Evolutionary conservation across 1,140 invertebrate species (phyloP).

Genomic region (Drosophila jambulina): DNA sequence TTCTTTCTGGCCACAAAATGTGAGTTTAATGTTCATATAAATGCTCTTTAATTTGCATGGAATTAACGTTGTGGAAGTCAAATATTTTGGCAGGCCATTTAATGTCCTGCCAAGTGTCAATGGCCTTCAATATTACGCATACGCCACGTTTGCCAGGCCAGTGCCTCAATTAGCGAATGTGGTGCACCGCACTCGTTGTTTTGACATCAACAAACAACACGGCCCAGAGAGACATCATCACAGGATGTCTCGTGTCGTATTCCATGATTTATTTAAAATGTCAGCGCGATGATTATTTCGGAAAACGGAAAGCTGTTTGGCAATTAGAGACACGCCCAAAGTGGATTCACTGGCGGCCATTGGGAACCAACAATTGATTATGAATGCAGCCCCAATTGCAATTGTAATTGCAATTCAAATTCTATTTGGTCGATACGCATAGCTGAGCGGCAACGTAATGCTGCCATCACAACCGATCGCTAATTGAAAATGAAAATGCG

Average conservation of each 20-base stretch:
- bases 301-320: constrained; percentile 53
- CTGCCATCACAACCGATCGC: constrained; percentile 36
- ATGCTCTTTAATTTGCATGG: not conserved
- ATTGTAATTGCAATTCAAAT: constrained; percentile 36
- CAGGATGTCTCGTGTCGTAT: not conserved
- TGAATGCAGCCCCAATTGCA: constrained; percentile 41
- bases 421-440: constrained; percentile 33
- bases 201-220: constrained; percentile 51
- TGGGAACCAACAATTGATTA: constrained; percentile 30
- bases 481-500: constrained; percentile 46
- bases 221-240: not conserved
- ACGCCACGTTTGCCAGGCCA: constrained; percentile 30
- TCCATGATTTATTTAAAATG: constrained; percentile 64
- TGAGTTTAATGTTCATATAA: not conserved
- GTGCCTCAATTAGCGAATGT: constrained; percentile 64
- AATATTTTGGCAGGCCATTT: constrained; percentile 23
- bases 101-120: constrained; percentile 17
- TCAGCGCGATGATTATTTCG: constrained; percentile 61
- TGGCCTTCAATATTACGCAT: constrained; percentile 47
- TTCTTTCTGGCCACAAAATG: constrained; percentile 2
- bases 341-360: constrained; percentile 10
- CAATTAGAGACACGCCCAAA: constrained; percentile 43
- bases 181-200: constrained; percentile 54
- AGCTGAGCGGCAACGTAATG: constrained; percentile 28
- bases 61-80: constrained; percentile 10